phyloP scores from a whole-genome alignment of 2,888 invertebrate genomes.

The Stramonita haemastoma region DNA sequence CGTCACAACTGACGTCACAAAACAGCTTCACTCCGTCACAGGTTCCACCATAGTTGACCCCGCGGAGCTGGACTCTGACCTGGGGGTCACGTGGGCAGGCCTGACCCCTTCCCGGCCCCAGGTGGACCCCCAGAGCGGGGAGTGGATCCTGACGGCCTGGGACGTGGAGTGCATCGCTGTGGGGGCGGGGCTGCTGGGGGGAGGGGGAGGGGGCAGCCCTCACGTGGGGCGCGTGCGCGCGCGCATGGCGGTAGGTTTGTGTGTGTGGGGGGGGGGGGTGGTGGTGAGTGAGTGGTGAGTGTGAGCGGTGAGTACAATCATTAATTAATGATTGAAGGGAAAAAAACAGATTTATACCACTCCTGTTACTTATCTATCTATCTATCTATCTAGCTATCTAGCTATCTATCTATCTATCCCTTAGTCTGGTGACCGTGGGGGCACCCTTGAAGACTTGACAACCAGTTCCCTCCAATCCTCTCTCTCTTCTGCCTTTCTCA shows the following conservation, averaged over 20 bases:
- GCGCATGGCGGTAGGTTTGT: constrained; percentile 49
- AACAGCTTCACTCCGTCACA: constrained; percentile 45
- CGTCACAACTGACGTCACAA: not conserved
- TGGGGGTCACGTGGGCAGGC: constrained; percentile 41
- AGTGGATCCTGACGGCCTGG: constrained; percentile 68
- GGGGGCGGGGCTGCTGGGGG: constrained; percentile 73
- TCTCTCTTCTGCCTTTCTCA: no score
- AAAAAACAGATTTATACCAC: no score
- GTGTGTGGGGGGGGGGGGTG: no score
- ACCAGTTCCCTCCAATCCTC: no score
- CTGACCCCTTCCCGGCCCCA: constrained; percentile 50
- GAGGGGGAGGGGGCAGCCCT: constrained; percentile 74
- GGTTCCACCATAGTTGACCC: constrained; percentile 39
- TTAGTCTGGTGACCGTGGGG: no score
- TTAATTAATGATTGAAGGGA: no score
- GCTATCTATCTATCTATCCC: no score
- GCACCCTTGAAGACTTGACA: no score
- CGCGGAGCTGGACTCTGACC: not conserved
- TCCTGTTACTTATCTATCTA: no score
- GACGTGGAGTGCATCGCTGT: constrained; percentile 73
- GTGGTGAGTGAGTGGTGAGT: no score
- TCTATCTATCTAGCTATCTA: no score
- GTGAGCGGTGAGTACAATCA: no score
- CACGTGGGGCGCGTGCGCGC: constrained; percentile 64
- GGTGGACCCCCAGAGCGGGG: constrained; percentile 58